Conservation (phyloP, 2,888 invertebrate species). For the Ophion obscuratus region DNA sequence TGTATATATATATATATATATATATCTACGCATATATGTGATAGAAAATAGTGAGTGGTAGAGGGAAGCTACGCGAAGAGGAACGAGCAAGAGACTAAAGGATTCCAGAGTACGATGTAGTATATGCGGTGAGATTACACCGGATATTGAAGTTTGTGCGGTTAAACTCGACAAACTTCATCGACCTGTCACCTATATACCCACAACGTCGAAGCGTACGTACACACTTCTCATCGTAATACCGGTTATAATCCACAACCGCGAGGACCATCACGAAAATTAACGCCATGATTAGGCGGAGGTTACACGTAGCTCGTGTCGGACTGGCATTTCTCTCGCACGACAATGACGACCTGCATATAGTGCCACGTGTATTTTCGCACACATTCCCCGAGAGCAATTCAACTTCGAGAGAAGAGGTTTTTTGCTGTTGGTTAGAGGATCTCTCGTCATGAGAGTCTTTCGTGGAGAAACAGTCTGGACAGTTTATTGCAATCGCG, state of each 20-base stretch:
- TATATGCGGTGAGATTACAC: conserved; percentile 63
- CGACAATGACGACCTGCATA: not conserved
- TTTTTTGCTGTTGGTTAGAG: too few relatives aligned
- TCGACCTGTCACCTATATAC: conserved; percentile 60
- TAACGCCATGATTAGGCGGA: conserved; percentile 57
- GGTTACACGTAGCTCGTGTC: conserved; percentile 54
- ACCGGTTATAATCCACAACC: conserved; percentile 51
- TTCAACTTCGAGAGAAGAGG: too few relatives aligned
- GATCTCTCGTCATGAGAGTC: too few relatives aligned
- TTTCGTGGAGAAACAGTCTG: too few relatives aligned
- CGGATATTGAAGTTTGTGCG: conserved; percentile 64
- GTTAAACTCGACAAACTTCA: conserved; percentile 63
- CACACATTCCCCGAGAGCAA: too few relatives aligned
- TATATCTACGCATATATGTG: not conserved
- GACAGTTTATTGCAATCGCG: too few relatives aligned
- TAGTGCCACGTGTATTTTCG: too few relatives aligned
- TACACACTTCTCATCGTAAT: conserved; percentile 30
- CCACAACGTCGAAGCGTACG: conserved; percentile 2
- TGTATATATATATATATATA: not conserved
- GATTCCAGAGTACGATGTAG: conserved; percentile 29
- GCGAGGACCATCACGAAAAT: conserved; percentile 50
- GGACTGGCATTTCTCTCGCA: conserved; percentile 4
- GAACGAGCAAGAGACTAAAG: conserved; percentile 25
- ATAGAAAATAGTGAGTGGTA: conserved; percentile 22
- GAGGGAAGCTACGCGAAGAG: conserved; percentile 17